Evolutionary conservation across 2,888 invertebrate species (phyloP).

Genomic region (Eilema griseolum): DNA sequence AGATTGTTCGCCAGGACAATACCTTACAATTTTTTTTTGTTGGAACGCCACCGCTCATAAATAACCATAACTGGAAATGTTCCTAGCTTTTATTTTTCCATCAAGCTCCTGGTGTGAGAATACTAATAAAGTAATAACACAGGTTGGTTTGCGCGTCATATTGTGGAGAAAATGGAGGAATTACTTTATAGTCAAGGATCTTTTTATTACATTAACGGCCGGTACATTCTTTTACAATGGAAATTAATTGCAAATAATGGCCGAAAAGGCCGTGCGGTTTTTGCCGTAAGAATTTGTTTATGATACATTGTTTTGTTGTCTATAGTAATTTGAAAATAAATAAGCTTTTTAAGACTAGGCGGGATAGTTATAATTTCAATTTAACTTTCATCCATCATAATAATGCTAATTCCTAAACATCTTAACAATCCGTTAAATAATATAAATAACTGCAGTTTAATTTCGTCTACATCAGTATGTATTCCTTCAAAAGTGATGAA

Average conservation of each 20-base stretch:
- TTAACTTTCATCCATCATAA: neutral
- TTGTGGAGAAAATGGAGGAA: neutral
- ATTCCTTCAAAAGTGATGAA: too few relatives aligned
- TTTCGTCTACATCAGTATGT: too few relatives aligned
- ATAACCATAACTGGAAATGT: constrained; percentile 34
- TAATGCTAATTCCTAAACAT: neutral
- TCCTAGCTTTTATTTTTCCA: constrained; percentile 25
- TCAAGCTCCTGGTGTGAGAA: constrained; percentile 19
- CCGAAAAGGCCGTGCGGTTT: neutral
- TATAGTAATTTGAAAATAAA: neutral
- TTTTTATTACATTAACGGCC: constrained; percentile 4
- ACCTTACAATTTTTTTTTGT: constrained; percentile 37
- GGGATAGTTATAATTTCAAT: too few relatives aligned
- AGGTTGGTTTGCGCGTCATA: neutral
- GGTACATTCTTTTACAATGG: neutral
- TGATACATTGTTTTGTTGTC: neutral
- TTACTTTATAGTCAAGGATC: constrained; percentile 19
- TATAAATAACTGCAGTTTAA: too few relatives aligned
- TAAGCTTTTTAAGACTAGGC: neutral
- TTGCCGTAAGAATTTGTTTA: neutral
- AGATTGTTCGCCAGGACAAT: constrained; percentile 23
- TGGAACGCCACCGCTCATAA: constrained; percentile 35
- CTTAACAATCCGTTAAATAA: too few relatives aligned
- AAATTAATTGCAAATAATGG: neutral
- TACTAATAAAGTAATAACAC: constrained; percentile 15